Evolutionary conservation across 2,113 vertebrate species (phyloP), one percentile per base, ranked within the genome.

Genomic region (Passer domesticus): DNA sequence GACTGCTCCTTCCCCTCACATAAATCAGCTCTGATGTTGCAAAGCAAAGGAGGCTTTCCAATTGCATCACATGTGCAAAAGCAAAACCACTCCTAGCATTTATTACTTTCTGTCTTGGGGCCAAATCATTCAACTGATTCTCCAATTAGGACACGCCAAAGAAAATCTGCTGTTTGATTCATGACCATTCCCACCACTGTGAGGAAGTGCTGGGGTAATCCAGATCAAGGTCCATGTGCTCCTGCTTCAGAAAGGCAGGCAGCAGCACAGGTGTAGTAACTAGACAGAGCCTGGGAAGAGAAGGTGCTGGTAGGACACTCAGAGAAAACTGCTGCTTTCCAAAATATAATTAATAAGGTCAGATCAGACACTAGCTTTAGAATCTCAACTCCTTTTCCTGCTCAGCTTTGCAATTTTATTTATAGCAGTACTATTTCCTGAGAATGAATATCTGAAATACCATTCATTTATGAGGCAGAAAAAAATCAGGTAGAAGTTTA

Each of bases 341-440:
- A 73, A 90, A 94, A 87, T 24, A 87, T 37, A 59, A 83, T 80
- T 89, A 78, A 72, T 44, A 93, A 83, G 35, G 52, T 85, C 46
- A 74, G 49, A 91, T 68, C 77, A 87, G 87, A 35, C 0, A 0
- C 18, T 75, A 77, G 43, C 74, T 95, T 92, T 67, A 83, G 68
- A 85, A 70, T 83, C 59, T 56, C 8, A 0, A 53, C 19, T 95
- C 50, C 59, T 92, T 95, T 95, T 96, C 93, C 86, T 95, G 93
- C 90, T 91, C 93, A 94, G 94, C 77, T 95, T 94, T 95, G 89
- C 86, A 62, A 89, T 92, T 96, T 93, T 97, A 97, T 97, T 96
- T 97, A 95, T 96, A 96, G 92, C 85, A 94, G 68, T 96, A 90
- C 89, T 97, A 95, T 96, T 97, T 97, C 96, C 96, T 95, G 95